Base-by-base conservation (phyloP, 2,888 invertebrate genomes). In the Onthophagus sagittarius region DNA sequence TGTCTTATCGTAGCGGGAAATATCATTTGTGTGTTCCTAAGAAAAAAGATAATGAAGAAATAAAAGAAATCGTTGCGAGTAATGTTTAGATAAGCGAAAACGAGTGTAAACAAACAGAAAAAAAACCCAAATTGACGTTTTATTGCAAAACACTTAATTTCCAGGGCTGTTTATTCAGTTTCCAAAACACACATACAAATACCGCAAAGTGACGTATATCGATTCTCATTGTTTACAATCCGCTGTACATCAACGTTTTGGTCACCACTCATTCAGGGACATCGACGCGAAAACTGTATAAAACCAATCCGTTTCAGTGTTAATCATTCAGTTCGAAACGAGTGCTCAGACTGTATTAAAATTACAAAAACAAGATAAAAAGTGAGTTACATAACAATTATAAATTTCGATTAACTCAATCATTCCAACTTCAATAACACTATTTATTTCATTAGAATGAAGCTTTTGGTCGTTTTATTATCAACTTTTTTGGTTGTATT, bases 371-470 rank as follows among this genome's bases (percentile, higher is more conserved):
- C 39, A 11, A 53, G 39, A 53, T 53, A 53, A 53, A 53, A 53
- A 53, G 39, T 53, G 39, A 53, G 39, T 53, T 53, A 39, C 6
- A 31, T 71, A 71, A 14, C 13, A 7, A 62, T 9, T 7, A n/a
- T n/a, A 62, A 15, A 15, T 70, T 15, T 15, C 13, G 70, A 4
- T 53, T 70, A 53, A 39, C 14, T 53, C 6, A 53, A 9, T 53
- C 39, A 53, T 11, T 13, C 14, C 7, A 39, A 53, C 0, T 63
- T 63, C 0, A 71, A n/a, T 62, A 15, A n/a, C 11, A 32, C 32
- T 32, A 71, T 63, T 71, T 63, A 32, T 33, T 63, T 63, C 31
- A 71, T 71, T 62, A 74, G 74, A 63, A 74, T 74, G 74, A 74
- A 72, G 15, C 33, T 39, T 9, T 7, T 74, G 23, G 13, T 69